Evolutionary conservation across 2,113 vertebrate genomes (phyloP).

Genomic region (Zosterops hypoxanthus): DNA sequence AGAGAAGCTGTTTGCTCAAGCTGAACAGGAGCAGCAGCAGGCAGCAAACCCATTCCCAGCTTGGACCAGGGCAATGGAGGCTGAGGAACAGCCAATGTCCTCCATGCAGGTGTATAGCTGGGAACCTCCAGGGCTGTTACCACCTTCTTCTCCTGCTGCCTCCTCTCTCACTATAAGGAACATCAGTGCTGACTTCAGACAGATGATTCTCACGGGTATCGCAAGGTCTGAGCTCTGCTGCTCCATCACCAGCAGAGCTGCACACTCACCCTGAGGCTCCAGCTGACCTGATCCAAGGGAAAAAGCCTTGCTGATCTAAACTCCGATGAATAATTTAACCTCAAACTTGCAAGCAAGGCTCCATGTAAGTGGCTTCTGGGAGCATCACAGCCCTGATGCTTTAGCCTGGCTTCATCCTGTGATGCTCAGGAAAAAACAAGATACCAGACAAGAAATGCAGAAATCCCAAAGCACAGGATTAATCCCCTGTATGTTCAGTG

Average conservation of each 20-base stretch:
- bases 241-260: background rate
- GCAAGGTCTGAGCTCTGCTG: background rate
- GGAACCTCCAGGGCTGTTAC: background rate
- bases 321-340: background rate
- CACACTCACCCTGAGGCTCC: background rate
- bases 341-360: background rate
- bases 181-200: background rate
- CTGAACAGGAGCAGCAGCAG: background rate
- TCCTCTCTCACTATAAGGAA: background rate
- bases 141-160: background rate
- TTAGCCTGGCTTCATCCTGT: background rate
- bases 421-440: background rate
- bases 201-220: background rate
- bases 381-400: background rate
- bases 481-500: background rate
- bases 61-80: background rate
- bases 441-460: background rate
- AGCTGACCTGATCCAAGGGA: background rate
- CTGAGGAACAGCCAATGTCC: background rate
- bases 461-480: background rate
- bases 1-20: background rate
- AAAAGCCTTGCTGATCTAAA: background rate
- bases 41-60: background rate
- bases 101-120: background rate
- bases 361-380: background rate